phyloP scores from a whole-genome alignment of 2,888 invertebrate genomes.

The Aphodius sticticus region DNA sequence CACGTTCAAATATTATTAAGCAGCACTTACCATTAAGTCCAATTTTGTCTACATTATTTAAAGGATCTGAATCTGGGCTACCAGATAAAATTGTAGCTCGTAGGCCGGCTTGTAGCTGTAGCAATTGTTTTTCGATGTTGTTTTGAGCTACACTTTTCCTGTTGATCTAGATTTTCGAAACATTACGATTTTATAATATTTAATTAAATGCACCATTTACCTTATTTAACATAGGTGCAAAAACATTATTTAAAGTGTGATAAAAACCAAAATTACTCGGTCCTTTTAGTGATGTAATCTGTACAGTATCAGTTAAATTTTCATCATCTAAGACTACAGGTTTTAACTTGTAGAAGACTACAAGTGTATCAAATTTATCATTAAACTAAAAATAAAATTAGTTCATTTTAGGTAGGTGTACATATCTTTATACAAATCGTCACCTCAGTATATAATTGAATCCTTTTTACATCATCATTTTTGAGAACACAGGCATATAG shows the following conservation, averaged over 20 bases:
- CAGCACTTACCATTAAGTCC: conserved; percentile 48
- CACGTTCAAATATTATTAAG: no score
- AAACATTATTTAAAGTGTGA: conserved; percentile 68
- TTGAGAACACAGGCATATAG: conserved; percentile 56
- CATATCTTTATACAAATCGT: conserved; percentile 18
- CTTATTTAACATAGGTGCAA: conserved; percentile 59
- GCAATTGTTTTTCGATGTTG: conserved; percentile 53
- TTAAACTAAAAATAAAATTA: conserved; percentile 27
- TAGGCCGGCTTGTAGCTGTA: conserved; percentile 55
- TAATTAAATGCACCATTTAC: conserved; percentile 41
- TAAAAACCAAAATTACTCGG: conserved; percentile 68
- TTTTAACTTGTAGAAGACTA: conserved; percentile 70
- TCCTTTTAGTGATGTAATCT: conserved; percentile 68
- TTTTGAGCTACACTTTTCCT: conserved; percentile 45
- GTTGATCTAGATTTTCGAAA: conserved; percentile 41
- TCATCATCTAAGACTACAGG: conserved; percentile 67
- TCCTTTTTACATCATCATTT: conserved; percentile 51
- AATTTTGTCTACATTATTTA: conserved; percentile 59
- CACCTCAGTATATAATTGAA: conserved; percentile 50
- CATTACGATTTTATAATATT: background rate
- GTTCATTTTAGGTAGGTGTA: background rate
- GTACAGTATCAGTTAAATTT: conserved; percentile 65
- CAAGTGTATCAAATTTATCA: conserved; percentile 38
- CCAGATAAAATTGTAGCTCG: conserved; percentile 51
- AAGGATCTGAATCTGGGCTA: conserved; percentile 40